Evolutionary conservation across 1,140 invertebrate species (phyloP), one percentile per base, ranked within the genome.

Genomic region (Battus philenor): DNA sequence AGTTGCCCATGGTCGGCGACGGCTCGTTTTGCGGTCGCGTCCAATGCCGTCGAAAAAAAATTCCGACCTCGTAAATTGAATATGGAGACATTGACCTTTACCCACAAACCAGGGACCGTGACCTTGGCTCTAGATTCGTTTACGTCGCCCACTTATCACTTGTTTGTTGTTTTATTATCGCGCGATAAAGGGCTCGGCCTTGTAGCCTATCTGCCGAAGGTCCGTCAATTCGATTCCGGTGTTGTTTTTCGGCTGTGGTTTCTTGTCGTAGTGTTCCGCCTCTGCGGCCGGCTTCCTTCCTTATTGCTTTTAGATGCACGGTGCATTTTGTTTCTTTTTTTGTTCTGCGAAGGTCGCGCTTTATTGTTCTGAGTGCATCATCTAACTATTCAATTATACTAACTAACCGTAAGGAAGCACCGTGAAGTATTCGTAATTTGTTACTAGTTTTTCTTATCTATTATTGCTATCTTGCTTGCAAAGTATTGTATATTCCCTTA

Each of bases 161-260:
- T 26, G 50, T 34, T 56, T 57, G 48, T 53, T 51, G 48, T 61
- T 58, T 55, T 55, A 62, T 69, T 73, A 68, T 65, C 62, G 43
- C 24, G 29, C 54, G 67, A 76, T 81, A 71, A 80, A 78, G 74
- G 78, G 69, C 66, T 50, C 56, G 70, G 50, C 77, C 77, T 81
- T 75, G 68, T 18, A 7, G 9, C 27, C 46, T 56, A 67, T 59
- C 60, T 50, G 44, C 39, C 38, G 51, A 64, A 76, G 76, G 77
- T 44, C 36, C 59, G 41, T 2, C n/a, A 20, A 3, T 46, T 54
- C n/a, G 47, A 72, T 79, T 82, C 73, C 73, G 75, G 60, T 26
- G 31, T 54, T 54, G 66, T 78, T 76, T 79, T 81, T 64, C 33
- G 56, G 31, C 26, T 50, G 47, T 39, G 58, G 60, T 59, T 74